These are phyloP conservation scores for Physella acuta DNA, from an alignment of 1,140 invertebrate species.

Conservation along the genomic window DNA sequence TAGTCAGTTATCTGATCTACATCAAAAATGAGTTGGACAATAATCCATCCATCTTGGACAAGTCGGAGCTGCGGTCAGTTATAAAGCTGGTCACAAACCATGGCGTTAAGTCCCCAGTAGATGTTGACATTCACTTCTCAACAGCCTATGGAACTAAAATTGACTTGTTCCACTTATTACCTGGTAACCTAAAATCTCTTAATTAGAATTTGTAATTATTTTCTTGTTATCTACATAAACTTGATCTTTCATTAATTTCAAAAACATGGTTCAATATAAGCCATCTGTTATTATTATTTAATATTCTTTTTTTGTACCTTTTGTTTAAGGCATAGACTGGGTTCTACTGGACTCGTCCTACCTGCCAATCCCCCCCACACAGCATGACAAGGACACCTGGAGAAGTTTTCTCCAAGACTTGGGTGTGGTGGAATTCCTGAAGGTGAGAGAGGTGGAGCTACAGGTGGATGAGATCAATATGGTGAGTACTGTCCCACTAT, in stretches of 20 bases:
- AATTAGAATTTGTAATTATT: too few species aligned
- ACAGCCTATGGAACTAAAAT: constrained; percentile 41
- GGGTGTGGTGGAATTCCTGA: constrained; percentile 46
- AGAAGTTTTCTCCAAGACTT: constrained; percentile 48
- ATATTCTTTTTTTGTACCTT: too few species aligned
- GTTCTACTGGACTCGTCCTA: constrained; percentile 41
- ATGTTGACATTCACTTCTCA: constrained; percentile 48
- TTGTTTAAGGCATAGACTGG: constrained; percentile 49
- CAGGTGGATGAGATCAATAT: neutral
- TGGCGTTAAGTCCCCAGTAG: constrained; percentile 39
- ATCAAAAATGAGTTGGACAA: constrained; percentile 45
- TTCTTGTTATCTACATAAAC: too few species aligned
- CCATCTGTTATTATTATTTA: too few species aligned
- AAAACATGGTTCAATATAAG: too few species aligned
- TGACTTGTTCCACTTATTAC: constrained; percentile 32
- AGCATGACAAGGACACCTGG: constrained; percentile 34
- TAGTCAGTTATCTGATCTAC: constrained; percentile 49
- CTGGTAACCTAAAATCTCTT: too few species aligned
- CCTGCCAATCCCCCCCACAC: constrained; percentile 27
- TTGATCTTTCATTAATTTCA: too few species aligned
- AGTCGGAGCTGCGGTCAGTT: constrained; percentile 38
- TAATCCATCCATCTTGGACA: constrained; percentile 38
- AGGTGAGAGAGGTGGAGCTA: constrained; percentile 20
- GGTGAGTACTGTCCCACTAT: neutral
- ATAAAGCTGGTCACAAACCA: constrained; percentile 44